Evolutionary conservation across 2,113 vertebrate genomes (phyloP), one percentile per base, ranked within the genome.

Genomic region (Ctenodactylus gundi): DNA sequence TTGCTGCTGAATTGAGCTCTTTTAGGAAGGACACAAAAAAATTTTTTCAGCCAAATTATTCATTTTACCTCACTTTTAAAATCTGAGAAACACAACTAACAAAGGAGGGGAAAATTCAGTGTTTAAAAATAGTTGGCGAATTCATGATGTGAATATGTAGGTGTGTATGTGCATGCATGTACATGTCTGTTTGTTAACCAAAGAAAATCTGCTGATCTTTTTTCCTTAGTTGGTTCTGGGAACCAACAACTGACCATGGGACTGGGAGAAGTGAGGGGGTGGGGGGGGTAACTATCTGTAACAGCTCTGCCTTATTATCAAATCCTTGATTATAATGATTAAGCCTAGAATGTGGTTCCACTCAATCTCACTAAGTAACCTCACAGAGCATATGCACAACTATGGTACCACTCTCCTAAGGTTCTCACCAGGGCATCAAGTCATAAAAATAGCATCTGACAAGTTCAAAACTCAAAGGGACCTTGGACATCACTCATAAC

Each of bases 161-260:
- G 15, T 31, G 3, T 15, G 11, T 6, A 1, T 44, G 23, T 29
- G 41, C n/a, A 29, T 17, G 55, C 25, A 10, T 41, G 20, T 27
- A 9, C 3, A 3, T 51, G 11, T 34, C 29, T 58, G 15, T 60
- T 12, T 57, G 36, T 87, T 64, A 85, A 82, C 85, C 91, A 70
- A 91, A 78, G 62, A 92, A 95, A 96, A 95, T 91, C 64, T 95
- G 93, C 93, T 96, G 93, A 92, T 80, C 83, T 81, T 86, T 78
- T 82, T 64, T 68, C 88, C 80, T 95, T 94, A 84, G 89, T 81
- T 96, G 80, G 62, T 92, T 94, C 88, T 93, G 88, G 88, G 85
- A 96, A 96, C 93, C 94, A 95, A 89, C 89, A 85, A 91, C 93
- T 90, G 96, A 93, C 94, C 91, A 94, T 89, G 90, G 58, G 55